phyloP scores from a whole-genome alignment of 2,113 vertebrate genomes.

The Xenopus laevis region DNA sequence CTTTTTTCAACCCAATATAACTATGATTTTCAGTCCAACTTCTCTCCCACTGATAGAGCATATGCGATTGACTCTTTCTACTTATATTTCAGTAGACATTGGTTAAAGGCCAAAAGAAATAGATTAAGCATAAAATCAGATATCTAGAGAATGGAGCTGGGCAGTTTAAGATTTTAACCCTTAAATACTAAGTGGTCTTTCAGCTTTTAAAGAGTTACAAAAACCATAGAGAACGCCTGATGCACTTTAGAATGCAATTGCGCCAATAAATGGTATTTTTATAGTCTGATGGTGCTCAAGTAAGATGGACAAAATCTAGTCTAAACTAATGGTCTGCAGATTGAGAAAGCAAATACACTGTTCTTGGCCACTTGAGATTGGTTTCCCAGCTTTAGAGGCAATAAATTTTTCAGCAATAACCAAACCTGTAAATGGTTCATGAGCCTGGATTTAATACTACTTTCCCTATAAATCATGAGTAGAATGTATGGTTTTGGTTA shows the following conservation, averaged over 20 bases:
- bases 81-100: too few species aligned
- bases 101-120: too few species aligned
- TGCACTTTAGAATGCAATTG: neutral
- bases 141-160: neutral
- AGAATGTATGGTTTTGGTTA: constrained; percentile 13
- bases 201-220: neutral
- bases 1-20: too few species aligned
- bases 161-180: neutral
- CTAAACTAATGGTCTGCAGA: constrained; percentile 12
- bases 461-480: constrained; percentile 13
- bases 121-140: too few species aligned
- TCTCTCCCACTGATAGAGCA: neutral
- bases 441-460: constrained; percentile 13
- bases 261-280: neutral
- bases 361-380: constrained; percentile 17
- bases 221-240: neutral
- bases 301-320: constrained; percentile 3
- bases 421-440: constrained; percentile 30
- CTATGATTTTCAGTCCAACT: too few species aligned
- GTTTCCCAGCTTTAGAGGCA: constrained; percentile 18
- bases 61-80: neutral
- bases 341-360: constrained; percentile 5
- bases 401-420: constrained; percentile 25
- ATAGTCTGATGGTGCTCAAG: constrained; percentile 8
- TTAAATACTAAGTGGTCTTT: neutral